Base-by-base conservation (phyloP, 2,888 invertebrate species). In the Epicampocera succincta region DNA sequence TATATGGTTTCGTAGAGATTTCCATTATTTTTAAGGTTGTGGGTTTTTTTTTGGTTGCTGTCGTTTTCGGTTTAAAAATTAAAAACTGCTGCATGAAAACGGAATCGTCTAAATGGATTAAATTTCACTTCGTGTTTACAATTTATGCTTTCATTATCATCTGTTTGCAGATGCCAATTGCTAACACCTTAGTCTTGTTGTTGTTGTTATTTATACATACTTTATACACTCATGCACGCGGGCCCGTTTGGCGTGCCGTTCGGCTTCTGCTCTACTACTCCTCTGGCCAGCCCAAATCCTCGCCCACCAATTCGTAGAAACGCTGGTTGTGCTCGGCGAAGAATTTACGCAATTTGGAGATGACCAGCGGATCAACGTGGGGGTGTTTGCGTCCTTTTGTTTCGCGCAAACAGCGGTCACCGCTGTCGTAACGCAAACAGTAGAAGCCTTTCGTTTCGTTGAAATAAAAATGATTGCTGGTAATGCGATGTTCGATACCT, bases 391-490 rank as follows among this genome's bases (percentile, higher is more conserved):
- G 93, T 72, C 96, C 95, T 88, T 96, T 95, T 91, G 98, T 94
- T 92, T 96, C 93, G 89, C 95, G 90, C 92, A 98, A 92, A 93
- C 98, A 94, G 91, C 97, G 93, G 93, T 97, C 93, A 86, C 95
- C 94, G 84, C 95, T 95, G 91, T 96, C 95, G 91, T 97, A 94
- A 87, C 96, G 92, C 88, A 96, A 92, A 90, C 99, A 99, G 92
- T 96, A 99, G 92, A 99, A 98, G 80, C 99, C 98, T 91, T 98
- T 98, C 15, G 97, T 98, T 91, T 96, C 95, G 92, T 99, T 99
- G 92, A 97, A 99, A 92, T 98, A 98, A 91, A 99, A 97, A 91
- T 98, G 97, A 90, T 96, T 96, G 87, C 95, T 93, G 71, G 94
- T 94, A 84, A 97, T 95, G 63, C 93, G 92, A 83, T 91, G 91